phyloP scores from a whole-genome alignment of 2,888 invertebrate species.

The Agrotis segetum region DNA sequence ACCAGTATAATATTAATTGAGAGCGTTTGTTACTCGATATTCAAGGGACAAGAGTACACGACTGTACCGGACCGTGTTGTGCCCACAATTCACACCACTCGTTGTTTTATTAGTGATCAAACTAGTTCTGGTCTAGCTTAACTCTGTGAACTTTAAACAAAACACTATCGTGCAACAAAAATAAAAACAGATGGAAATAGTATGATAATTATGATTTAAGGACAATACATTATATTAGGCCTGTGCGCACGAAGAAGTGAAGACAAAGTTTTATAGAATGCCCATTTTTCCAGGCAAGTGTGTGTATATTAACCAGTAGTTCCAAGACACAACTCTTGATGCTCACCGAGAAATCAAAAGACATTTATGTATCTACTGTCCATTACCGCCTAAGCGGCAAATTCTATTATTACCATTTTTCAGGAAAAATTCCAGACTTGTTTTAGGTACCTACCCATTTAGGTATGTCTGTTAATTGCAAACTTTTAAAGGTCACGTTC shows the following conservation, averaged over 20 bases:
- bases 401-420: too few species aligned
- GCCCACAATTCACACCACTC: constrained; percentile 55
- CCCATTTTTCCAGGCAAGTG: too few species aligned
- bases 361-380: too few species aligned
- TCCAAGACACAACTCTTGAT: too few species aligned
- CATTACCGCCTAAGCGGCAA: too few species aligned
- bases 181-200: constrained; percentile 5
- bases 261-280: too few species aligned
- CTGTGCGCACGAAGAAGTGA: too few species aligned
- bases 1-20: constrained; percentile 68
- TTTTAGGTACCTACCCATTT: constrained; percentile 4
- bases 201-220: too few species aligned
- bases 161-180: constrained; percentile 2
- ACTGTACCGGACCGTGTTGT: constrained; percentile 58
- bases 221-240: too few species aligned
- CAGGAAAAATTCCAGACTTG: too few species aligned
- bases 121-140: constrained; percentile 30
- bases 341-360: too few species aligned
- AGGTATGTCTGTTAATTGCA: neutral
- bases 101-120: constrained; percentile 66
- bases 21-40: constrained; percentile 70
- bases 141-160: constrained; percentile 13
- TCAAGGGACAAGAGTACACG: constrained; percentile 63
- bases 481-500: constrained; percentile 14
- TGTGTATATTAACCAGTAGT: too few species aligned